These are phyloP conservation scores for Itoplectis maculator DNA, from an alignment of 2,888 invertebrate genomes.

Conservation along the genomic window DNA sequence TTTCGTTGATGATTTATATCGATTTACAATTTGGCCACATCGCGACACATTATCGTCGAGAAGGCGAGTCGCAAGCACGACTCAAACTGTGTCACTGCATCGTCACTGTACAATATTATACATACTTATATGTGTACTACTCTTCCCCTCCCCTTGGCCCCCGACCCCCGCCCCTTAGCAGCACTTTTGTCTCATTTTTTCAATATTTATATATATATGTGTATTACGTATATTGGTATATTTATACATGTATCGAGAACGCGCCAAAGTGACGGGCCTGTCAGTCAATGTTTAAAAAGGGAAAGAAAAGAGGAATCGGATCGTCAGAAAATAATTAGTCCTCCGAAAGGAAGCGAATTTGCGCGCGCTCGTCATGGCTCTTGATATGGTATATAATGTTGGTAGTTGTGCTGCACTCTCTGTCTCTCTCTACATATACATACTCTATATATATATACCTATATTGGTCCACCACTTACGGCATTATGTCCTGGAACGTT, in stretches of 20 bases:
- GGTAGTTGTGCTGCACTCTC: conserved; percentile 68
- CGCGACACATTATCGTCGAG: conserved; percentile 57
- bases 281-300: conserved; percentile 3
- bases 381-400: conserved; percentile 67
- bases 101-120: conserved; percentile 59
- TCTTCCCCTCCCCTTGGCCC: conserved; percentile 45
- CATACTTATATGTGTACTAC: conserved; percentile 47
- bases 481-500: conserved; percentile 71
- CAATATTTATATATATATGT: conserved; percentile 36
- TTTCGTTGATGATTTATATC: background rate
- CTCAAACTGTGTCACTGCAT: conserved; percentile 59
- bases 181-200: conserved; percentile 60
- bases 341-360: conserved; percentile 16
- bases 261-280: conserved; percentile 55
- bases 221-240: conserved; percentile 64
- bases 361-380: conserved; percentile 68
- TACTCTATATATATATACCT: conserved; percentile 71
- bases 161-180: conserved; percentile 41
- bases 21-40: conserved; percentile 4
- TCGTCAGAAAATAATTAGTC: background rate
- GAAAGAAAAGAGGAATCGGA: conserved; percentile 32
- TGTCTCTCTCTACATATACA: conserved; percentile 66
- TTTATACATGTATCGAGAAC: conserved; percentile 66
- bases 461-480: conserved; percentile 69
- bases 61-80: conserved; percentile 57